These are phyloP conservation scores for Piprites chloris DNA, from an alignment of 2,113 vertebrate genomes.

Conservation along the genomic window DNA sequence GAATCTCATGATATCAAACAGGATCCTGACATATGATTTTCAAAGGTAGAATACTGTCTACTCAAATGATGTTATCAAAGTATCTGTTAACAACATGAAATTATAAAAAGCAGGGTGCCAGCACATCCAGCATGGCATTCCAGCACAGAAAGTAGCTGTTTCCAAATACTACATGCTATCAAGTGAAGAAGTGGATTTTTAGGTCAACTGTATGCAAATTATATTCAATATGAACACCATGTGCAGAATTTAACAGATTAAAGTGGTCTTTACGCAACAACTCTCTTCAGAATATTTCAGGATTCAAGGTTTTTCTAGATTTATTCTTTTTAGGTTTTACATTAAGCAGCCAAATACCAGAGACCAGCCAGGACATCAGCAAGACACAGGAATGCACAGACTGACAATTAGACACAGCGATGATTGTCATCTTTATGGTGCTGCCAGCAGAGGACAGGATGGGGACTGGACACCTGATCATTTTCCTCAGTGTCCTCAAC, in stretches of 20 bases:
- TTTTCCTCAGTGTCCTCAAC: neutral
- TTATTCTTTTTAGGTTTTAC: neutral
- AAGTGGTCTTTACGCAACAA: neutral
- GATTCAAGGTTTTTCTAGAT: neutral
- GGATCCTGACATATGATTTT: neutral
- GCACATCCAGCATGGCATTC: neutral
- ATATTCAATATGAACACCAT: neutral
- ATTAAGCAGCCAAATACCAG: neutral
- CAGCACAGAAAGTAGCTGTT: neutral
- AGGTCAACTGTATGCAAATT: neutral
- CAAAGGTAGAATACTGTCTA: neutral
- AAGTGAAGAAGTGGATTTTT: neutral
- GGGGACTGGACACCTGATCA: neutral
- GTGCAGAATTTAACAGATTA: neutral
- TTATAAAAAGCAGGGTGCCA: neutral
- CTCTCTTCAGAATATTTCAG: neutral
- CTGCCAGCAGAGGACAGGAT: neutral
- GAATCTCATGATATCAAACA: neutral
- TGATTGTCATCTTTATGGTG: neutral
- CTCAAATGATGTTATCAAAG: neutral
- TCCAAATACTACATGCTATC: neutral
- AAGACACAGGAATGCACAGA: neutral
- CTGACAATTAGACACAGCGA: fast-evolving
- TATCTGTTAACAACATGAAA: neutral
- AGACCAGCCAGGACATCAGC: neutral